These are phyloP conservation scores for Sphaeridia pumilis DNA, from an alignment of 2,888 invertebrate species.

Conservation along the genomic window DNA sequence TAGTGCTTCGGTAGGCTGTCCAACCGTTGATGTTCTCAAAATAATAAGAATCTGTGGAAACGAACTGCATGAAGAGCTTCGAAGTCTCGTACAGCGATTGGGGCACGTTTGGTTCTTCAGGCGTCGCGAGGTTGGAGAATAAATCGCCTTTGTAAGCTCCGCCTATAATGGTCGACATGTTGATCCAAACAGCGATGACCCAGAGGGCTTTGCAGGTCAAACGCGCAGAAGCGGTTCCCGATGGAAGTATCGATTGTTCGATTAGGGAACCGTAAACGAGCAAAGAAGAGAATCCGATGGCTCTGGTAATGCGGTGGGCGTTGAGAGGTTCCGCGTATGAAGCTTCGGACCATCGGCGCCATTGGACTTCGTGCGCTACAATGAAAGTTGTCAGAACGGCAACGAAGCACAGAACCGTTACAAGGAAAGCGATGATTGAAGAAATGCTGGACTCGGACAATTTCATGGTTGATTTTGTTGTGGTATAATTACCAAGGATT, in stretches of 20 bases:
- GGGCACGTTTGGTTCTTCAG: slow-evolving; percentile 6
- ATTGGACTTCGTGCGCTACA: background rate
- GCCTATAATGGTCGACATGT: slow-evolving; percentile 8
- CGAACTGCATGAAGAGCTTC: background rate
- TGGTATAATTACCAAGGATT: background rate
- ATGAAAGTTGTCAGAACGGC: background rate
- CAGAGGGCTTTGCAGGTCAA: background rate
- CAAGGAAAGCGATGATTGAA: background rate
- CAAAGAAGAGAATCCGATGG: background rate
- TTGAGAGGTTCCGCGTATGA: too few species aligned
- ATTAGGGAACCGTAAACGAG: slow-evolving; percentile 4
- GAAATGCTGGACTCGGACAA: background rate
- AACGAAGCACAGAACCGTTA: background rate
- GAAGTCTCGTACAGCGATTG: background rate
- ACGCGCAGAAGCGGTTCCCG: background rate
- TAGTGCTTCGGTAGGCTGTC: background rate
- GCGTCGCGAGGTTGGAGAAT: slow-evolving; percentile 9
- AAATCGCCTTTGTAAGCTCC: slow-evolving; percentile 9
- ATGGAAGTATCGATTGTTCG: slow-evolving; percentile 4
- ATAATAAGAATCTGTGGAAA: background rate
- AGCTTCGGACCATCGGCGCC: too few species aligned
- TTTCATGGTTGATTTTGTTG: background rate
- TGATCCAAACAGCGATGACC: slow-evolving; percentile 11
- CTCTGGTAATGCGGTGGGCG: too few species aligned
- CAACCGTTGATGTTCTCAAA: background rate